Base-by-base conservation (phyloP, 2,113 vertebrate species). In the Crotalus tigris region DNA sequence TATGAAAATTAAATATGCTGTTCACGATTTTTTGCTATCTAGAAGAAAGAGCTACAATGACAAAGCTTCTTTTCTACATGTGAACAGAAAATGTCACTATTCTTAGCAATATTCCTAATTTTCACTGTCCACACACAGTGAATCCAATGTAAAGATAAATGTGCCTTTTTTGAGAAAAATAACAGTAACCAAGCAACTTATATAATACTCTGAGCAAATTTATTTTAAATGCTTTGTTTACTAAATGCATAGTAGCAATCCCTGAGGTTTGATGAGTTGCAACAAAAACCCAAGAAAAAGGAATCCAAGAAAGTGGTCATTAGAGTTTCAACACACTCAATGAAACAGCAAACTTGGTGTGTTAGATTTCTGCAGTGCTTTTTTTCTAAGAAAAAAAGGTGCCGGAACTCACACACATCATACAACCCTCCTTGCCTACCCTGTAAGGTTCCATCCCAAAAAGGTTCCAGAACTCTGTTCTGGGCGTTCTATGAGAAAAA, bases 141-240 rank as follows among this genome's bases (percentile, higher is more conserved):
- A 39, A 90, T 13, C 23, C 55, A 92, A 87, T 55, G 3, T 10
- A 51, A 64, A 86, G 29, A 49, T 46, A 87, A 6, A 2, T 23
- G 75, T 4, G 29, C 13, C 39, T 21, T n/a, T n/a, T 7, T 1
- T 0, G 0, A 75, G 24, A 3, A 88, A 0, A 5, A 23, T 12
- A 26, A 7, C 1, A 17, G 23, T 33, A 94, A 86, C 39, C 44
- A 86, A 86, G 46, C 1, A 24, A 33, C 17, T 33, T 17, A 46
- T 33, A 19, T 23, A 91, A 17, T 86, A 9, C 61, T 81, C 6
- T 81, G 19, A 81, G 33, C 33, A 81, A 81, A 44, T 81, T 44
- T 81, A 81, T 81, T 81, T 44, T 10, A 81, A 44, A 21, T 39
- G 69, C 17, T 81, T 39, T 81, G 15, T 81, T 39, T 81, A 21